phyloP scores from a whole-genome alignment of 2,888 invertebrate species.

The Tenthredo scrophulariae region DNA sequence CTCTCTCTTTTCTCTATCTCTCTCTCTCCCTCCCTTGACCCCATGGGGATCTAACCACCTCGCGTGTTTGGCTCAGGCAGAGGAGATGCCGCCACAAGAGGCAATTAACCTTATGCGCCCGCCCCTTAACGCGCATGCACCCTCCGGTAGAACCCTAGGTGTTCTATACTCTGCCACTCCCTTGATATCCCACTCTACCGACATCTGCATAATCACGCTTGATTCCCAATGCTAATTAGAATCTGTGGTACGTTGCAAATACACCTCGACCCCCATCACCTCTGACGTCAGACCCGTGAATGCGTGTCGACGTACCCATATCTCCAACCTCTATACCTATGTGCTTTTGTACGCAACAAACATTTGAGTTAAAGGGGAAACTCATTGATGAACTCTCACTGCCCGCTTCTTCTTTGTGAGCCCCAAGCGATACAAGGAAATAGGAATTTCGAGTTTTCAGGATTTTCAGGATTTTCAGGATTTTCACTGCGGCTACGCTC shows the following conservation, averaged over 20 bases:
- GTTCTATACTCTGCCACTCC: slow-evolving; percentile 57
- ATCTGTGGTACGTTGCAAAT: slow-evolving; percentile 70
- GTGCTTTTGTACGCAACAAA: background rate
- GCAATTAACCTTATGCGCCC: slow-evolving; percentile 75
- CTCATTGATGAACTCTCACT: background rate
- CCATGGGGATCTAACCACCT: slow-evolving; percentile 56
- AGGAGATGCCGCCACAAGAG: slow-evolving; percentile 72
- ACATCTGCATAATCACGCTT: slow-evolving; percentile 76
- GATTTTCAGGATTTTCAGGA: background rate
- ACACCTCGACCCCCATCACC: slow-evolving; percentile 72
- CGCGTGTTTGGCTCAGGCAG: slow-evolving; percentile 68
- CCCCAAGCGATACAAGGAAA: background rate
- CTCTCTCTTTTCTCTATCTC: background rate
- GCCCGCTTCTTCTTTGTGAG: background rate
- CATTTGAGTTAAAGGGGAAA: background rate
- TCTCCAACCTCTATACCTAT: background rate
- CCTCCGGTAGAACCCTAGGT: slow-evolving; percentile 52
- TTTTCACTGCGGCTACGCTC: slow-evolving; percentile 3
- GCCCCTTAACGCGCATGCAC: slow-evolving; percentile 66
- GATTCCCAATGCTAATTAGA: slow-evolving; percentile 77
- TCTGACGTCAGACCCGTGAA: slow-evolving; percentile 59
- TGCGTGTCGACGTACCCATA: slow-evolving; percentile 10
- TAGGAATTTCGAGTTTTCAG: background rate
- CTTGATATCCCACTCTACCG: slow-evolving; percentile 68
- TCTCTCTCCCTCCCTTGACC: slow-evolving; percentile 30